These are phyloP conservation scores for Halisarca cf. caerulea DNA, from an alignment of 37 sponge, comb jelly and placozoan species.

Conservation along the genomic window DNA sequence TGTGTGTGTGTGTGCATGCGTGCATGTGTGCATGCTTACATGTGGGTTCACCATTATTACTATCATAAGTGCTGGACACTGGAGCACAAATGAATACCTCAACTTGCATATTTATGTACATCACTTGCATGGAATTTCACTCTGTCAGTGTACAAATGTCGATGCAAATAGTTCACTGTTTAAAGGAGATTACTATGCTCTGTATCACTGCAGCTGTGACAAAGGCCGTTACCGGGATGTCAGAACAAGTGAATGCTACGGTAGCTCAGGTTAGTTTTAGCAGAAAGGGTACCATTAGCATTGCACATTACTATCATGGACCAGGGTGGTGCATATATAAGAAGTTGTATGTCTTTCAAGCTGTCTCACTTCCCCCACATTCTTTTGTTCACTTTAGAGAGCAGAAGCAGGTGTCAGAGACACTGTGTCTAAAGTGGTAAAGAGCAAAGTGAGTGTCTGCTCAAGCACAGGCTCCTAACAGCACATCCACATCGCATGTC, in stretches of 20 bases:
- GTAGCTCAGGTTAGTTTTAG: slow-evolving; percentile 29
- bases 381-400: neutral
- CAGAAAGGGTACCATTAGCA: too few relatives aligned
- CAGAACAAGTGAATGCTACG: slow-evolving; percentile 24
- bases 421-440: slow-evolving; percentile 18
- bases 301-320: neutral
- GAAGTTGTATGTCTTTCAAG: neutral
- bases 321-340: neutral
- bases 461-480: neutral
- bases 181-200: too few relatives aligned
- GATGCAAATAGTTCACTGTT: too few relatives aligned
- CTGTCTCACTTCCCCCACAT: neutral
- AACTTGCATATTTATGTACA: too few relatives aligned
- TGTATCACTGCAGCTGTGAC: slow-evolving; percentile 22
- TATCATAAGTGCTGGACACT: too few relatives aligned
- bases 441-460: slow-evolving; percentile 39
- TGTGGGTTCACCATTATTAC: too few relatives aligned
- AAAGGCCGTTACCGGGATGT: neutral
- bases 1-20: neutral
- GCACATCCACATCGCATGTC: too few relatives aligned
- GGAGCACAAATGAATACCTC: too few relatives aligned
- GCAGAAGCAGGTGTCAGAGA: neutral
- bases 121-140: too few relatives aligned
- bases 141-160: too few relatives aligned
- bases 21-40: neutral